Evolutionary conservation across 1,140 invertebrate genomes (phyloP), one percentile per base, ranked within the genome.

Genomic region (Carcinoscorpius rotundicauda): DNA sequence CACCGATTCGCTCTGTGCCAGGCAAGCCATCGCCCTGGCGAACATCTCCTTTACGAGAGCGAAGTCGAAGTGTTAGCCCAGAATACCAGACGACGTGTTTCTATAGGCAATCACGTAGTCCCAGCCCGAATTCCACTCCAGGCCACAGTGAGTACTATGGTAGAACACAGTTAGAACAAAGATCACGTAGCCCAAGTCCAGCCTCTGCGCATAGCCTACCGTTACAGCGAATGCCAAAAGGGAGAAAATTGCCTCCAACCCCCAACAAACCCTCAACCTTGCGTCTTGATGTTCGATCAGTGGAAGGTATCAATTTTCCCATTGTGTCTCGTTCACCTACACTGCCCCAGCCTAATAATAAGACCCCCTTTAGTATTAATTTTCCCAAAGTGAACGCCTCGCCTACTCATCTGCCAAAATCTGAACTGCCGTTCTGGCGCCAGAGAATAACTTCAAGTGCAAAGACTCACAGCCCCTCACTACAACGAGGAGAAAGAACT

Each of bases 341-440:
- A 3, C 69, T 77, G 48, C 73, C 75, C 6, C 70, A 71, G 50
- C 64, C 63, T 6, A 66, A 11, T 62, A 70, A 63, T n/a, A n/a
- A 6, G 1, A 6, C 53, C 29, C 29, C 29, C 29, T 29, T 29
- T 5, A 86, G 81, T 74, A 91, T 92, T 76, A 93, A 90, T 80
- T 92, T 95, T 75, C 91, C 91, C 66, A 91, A 90, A 78, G 81
- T 95, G 73, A 95, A 91, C 80, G 86, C 91, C 68, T 94, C 91
- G 73, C 93, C 93, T 52, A 94, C 93, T 64, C 90, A 91, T 66
- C 68, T 72, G 60, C 70, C 74, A 56, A 73, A 72, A 55, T 70
- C 73, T 56, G 63, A 72, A 65, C 71, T 71, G 53, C 53, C 64
- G n/a, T 60, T 63, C 9, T 66, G 62, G 68, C 61, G 64, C 51